Evolutionary conservation across 2,888 invertebrate genomes (phyloP).

Genomic region (Harpagoxenus sublaevis): DNA sequence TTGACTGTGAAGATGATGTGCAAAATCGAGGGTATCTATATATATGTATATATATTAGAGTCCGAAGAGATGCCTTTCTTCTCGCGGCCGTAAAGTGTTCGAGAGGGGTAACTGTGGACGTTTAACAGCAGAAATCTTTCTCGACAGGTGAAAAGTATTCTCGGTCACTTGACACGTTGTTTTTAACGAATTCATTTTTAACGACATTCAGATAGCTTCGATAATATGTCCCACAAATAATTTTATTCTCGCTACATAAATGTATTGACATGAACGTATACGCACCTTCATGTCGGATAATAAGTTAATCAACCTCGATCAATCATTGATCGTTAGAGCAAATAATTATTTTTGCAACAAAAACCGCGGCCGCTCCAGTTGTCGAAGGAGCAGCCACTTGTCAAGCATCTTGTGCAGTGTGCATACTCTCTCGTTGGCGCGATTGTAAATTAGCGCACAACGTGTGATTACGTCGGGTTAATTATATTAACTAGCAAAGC

Average conservation of each 20-base stretch:
- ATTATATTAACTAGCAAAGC: slow-evolving; percentile 51
- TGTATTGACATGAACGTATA: not conserved
- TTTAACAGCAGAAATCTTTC: not conserved
- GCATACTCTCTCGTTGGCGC: not conserved
- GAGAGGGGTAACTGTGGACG: not conserved
- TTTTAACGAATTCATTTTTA: not conserved
- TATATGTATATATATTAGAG: not conserved
- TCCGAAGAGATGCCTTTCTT: not conserved
- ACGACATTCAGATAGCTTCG: not conserved
- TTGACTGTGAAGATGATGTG: slow-evolving; percentile 23
- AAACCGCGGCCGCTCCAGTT: not conserved
- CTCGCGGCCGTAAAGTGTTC: not conserved
- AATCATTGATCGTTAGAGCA: slow-evolving; percentile 18
- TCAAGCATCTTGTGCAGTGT: not conserved
- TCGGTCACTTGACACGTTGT: not conserved
- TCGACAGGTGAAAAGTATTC: slow-evolving; percentile 5
- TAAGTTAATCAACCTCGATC: slow-evolving; percentile 16
- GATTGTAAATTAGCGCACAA: slow-evolving; percentile 40
- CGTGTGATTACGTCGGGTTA: slow-evolving; percentile 33
- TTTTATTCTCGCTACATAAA: not conserved
- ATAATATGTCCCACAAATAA: not conserved
- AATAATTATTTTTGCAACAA: slow-evolving; percentile 35
- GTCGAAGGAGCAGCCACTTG: not conserved
- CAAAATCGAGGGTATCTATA: slow-evolving; percentile 19
- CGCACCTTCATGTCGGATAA: not conserved